Conservation (phyloP, 2,113 vertebrate species). For the Limanda limanda region DNA sequence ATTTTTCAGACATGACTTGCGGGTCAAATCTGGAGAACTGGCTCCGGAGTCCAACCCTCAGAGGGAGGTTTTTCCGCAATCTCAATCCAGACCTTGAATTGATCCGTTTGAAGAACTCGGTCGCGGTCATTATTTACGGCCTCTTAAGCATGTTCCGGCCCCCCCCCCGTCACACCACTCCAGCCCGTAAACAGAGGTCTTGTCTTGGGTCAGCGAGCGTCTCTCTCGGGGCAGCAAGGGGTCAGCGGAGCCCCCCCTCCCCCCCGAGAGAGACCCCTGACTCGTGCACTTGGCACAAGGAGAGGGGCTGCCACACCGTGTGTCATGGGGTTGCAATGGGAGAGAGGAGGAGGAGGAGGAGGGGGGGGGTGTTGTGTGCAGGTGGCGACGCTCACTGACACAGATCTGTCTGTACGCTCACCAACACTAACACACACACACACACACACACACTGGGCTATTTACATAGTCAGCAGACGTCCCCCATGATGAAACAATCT, state of each 20-base stretch:
- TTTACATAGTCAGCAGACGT: slow-evolving; percentile 14
- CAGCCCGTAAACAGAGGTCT: slow-evolving; percentile 43
- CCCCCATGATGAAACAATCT: slow-evolving; percentile 34
- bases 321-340: slow-evolving; percentile 22
- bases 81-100: background rate
- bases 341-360: background rate
- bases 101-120: slow-evolving; percentile 9
- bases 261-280: slow-evolving; percentile 30
- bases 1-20: background rate
- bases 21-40: too few relatives aligned
- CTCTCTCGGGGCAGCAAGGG: slow-evolving; percentile 21
- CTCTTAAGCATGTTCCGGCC: slow-evolving; percentile 24
- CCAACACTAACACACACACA: background rate
- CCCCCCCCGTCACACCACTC: slow-evolving; percentile 27
- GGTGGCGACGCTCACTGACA: slow-evolving; percentile 42
- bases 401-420: too few relatives aligned
- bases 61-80: background rate
- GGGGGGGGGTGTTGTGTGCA: background rate
- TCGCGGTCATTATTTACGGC: slow-evolving; percentile 34
- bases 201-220: slow-evolving; percentile 50
- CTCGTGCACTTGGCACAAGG: slow-evolving; percentile 52
- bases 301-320: slow-evolving; percentile 17
- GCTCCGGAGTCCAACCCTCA: too few relatives aligned
- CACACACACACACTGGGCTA: background rate
- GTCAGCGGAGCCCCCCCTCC: slow-evolving; percentile 41